Evolutionary conservation across 2,113 vertebrate genomes (phyloP).

Genomic region (Myrmecophaga tridactyla): DNA sequence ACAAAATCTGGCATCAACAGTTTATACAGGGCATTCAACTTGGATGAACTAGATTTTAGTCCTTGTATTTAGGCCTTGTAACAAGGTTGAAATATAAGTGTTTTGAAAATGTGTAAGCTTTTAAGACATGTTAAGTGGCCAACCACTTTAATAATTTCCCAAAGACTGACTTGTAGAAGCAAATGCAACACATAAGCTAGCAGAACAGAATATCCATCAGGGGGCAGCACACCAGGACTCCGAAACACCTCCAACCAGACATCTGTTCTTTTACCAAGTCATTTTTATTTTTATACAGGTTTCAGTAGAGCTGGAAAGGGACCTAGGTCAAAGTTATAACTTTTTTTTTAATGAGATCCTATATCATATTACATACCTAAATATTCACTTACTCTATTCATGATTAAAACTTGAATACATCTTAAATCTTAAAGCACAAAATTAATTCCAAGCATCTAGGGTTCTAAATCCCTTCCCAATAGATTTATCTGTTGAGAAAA

Average conservation of each 20-base stretch:
- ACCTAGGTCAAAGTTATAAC: background rate
- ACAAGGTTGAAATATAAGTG: constrained; percentile 67
- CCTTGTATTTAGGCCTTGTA: constrained; percentile 76
- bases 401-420: background rate
- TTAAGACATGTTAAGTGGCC: constrained; percentile 46
- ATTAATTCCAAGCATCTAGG: background rate
- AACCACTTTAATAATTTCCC: constrained; percentile 48
- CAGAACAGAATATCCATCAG: background rate
- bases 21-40: constrained; percentile 61
- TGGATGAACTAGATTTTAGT: constrained; percentile 63
- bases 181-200: background rate
- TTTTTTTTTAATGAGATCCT: background rate
- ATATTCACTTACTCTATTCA: background rate
- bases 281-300: constrained; percentile 11
- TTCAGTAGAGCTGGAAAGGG: background rate
- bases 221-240: background rate
- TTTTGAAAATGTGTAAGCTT: constrained; percentile 47
- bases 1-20: constrained; percentile 69
- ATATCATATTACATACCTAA: background rate
- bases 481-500: background rate
- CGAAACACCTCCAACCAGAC: background rate
- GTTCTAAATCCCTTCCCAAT: background rate
- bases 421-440: background rate
- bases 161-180: constrained; percentile 39
- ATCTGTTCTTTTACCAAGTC: background rate